Evolutionary conservation across 1,140 invertebrate genomes (phyloP), one percentile per base, ranked within the genome.

Genomic region (Achroia grisella): DNA sequence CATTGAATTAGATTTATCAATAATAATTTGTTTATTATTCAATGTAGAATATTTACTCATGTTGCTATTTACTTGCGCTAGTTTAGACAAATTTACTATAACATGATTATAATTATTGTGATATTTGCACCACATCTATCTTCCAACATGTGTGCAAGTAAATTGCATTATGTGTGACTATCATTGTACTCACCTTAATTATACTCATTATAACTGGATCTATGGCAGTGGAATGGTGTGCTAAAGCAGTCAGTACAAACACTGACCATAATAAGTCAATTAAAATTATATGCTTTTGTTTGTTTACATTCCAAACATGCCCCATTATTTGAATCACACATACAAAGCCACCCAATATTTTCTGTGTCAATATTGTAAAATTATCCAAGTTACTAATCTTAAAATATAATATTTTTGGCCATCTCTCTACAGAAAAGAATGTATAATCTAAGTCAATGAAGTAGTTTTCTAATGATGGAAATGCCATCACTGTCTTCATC

Each of bases 401-500:
- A 23, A 23, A 23, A 23, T 2, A 65, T 53, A 72, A 68, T 51
- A 60, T 63, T 50, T 71, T 62, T 56, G 61, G 56, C 61, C 67
- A 58, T 41, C 60, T 56, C 32, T 67, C 56, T 48, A 61, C 51
- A 62, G 57, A 45, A 41, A 56, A 44, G 37, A 52, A 45, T 51
- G 47, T 54, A 49, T 71, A 56, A 40, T 77, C 50, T 23, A 23
- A 23, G 39, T 73, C 60, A 66, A 60, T 50, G 39, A 67, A 45
- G 62, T 71, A 68, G 46, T 56, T 51, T 48, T 77, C 71, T 71
- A 81, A 45, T 17, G 52, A 52, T 33, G 80, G 80, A 70, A 84
- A 85, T 74, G 76, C 79, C 52, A 76, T 44, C 44, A 71, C 56
- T 29, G 54, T 69, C 57, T 85, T 79, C 70, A 82, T 82, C 73